Evolutionary conservation across 2,797 vertebrate genomes (phyloP).

Genomic region (Orestias chungarensis): DNA sequence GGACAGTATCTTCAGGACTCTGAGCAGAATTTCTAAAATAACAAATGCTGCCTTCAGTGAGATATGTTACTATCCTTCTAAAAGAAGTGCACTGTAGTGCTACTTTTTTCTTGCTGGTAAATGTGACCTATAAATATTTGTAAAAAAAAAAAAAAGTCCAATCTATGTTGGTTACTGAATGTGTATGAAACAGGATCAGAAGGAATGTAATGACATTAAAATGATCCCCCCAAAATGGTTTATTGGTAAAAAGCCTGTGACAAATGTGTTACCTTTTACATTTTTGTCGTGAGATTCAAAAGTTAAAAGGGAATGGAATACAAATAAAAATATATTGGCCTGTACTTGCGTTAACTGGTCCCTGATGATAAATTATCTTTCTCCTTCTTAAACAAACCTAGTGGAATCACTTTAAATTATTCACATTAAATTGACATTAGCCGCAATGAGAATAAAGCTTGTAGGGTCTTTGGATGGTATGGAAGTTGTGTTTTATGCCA

Average conservation of each 20-base stretch:
- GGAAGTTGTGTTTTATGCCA: background rate
- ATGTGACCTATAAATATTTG: background rate
- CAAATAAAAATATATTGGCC: background rate
- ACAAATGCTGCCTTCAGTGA: conserved; percentile 33
- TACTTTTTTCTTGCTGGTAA: background rate
- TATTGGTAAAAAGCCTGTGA: background rate
- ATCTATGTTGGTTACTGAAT: background rate
- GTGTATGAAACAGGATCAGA: background rate
- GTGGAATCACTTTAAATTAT: background rate
- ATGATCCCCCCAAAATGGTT: background rate
- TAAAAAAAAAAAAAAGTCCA: background rate
- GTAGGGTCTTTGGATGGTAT: background rate
- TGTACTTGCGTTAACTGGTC: background rate
- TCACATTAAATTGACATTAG: background rate
- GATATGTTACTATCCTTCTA: background rate
- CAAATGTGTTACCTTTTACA: background rate
- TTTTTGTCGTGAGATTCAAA: background rate
- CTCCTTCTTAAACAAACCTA: background rate
- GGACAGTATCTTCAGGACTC: conserved; percentile 51
- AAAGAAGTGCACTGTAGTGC: background rate
- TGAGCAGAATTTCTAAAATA: conserved; percentile 30
- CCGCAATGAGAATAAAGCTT: background rate
- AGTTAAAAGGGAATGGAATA: background rate
- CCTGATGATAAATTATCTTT: background rate
- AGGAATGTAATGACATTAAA: background rate